phyloP scores from a whole-genome alignment of 2,888 invertebrate species.

The Thereva unica region DNA sequence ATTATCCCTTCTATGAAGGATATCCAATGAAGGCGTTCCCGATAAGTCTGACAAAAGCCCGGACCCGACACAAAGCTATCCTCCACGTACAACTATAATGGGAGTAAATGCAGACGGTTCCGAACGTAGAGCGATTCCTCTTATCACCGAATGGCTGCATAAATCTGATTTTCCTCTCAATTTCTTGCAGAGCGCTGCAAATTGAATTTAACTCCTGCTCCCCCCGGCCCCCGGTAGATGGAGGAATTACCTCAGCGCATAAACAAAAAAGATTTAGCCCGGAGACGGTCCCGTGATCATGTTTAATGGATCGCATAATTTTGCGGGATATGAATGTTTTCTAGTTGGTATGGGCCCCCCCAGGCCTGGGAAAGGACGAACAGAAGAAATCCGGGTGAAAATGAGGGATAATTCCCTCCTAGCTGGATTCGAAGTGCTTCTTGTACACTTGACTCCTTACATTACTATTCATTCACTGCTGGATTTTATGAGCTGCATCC shows the following conservation, averaged over 20 bases:
- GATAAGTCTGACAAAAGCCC: too few species aligned
- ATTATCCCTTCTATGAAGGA: too few species aligned
- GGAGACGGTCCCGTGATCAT: conserved; percentile 34
- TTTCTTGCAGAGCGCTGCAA: conserved; percentile 36
- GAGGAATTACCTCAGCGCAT: conserved; percentile 35
- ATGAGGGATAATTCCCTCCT: too few species aligned
- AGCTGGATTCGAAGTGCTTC: too few species aligned
- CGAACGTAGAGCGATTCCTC: conserved; percentile 4
- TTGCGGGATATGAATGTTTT: conserved; percentile 30
- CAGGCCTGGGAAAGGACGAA: neutral
- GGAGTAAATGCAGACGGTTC: conserved; percentile 9
- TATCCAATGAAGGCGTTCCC: too few species aligned
- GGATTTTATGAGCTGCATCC: too few species aligned
- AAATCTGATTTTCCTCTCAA: conserved; percentile 37
- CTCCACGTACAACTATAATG: too few species aligned
- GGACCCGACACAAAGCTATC: too few species aligned
- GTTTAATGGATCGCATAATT: conserved; percentile 38
- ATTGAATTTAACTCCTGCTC: conserved; percentile 32
- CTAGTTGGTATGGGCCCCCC: conserved; percentile 2
- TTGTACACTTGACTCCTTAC: too few species aligned
- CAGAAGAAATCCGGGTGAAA: too few species aligned
- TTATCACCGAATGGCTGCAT: conserved; percentile 36
- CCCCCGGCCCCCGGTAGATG: conserved; percentile 5
- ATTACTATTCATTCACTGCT: too few species aligned
- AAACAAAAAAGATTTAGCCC: conserved; percentile 35